phyloP scores from a whole-genome alignment of 2,888 invertebrate species.

The Chymomyza amoena region DNA sequence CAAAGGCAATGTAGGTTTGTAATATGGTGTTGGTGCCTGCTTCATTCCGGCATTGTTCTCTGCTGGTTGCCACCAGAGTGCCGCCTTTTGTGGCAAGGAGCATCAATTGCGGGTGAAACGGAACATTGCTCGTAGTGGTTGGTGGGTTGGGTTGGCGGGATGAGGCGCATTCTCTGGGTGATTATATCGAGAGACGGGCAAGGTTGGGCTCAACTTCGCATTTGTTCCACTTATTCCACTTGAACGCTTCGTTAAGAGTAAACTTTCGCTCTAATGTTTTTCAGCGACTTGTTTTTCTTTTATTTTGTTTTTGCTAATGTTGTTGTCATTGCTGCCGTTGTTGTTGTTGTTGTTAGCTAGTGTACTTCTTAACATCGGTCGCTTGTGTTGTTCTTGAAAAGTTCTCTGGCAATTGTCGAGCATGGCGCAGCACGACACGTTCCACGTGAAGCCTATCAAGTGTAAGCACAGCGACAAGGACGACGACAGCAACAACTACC shows the following conservation, averaged over 20 bases:
- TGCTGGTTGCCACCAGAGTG: neutral
- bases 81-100: neutral
- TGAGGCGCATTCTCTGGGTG: conserved; percentile 9
- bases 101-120: too few relatives aligned
- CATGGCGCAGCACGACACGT: conserved; percentile 31
- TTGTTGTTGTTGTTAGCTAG: conserved; percentile 15
- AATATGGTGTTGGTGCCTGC: neutral
- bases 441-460: conserved; percentile 57
- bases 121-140: neutral
- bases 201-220: conserved; percentile 36
- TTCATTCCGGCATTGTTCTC: neutral
- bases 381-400: conserved; percentile 25
- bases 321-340: neutral
- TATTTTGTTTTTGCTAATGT: conserved; percentile 2
- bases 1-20: neutral
- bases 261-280: conserved; percentile 52
- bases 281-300: conserved; percentile 28
- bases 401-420: conserved; percentile 36
- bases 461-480: conserved; percentile 35
- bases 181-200: conserved; percentile 2
- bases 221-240: conserved; percentile 62
- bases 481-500: neutral
- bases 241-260: conserved; percentile 61
- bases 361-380: conserved; percentile 27
- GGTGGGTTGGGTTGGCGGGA: too few relatives aligned